Base-by-base conservation (phyloP, 2,797 vertebrate species). In the Oryzias sinensis region DNA sequence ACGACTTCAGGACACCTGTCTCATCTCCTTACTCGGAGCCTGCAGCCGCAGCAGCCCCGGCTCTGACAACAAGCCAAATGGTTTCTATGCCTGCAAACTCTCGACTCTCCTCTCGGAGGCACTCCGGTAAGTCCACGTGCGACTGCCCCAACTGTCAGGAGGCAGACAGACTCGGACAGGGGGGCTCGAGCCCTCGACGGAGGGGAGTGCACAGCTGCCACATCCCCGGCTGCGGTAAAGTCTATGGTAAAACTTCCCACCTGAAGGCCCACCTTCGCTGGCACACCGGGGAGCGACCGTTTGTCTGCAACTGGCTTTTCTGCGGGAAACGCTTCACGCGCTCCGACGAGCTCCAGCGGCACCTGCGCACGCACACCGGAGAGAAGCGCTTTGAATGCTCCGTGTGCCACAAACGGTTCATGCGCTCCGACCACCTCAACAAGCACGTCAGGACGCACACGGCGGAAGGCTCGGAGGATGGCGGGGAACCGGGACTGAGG, bases 301-400 rank as follows among this genome's bases (percentile, higher is more conserved):
- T 96, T 41, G 93, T 96, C 47, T 98, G 96, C 91, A 97, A 96
- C 79, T 97, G 95, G 92, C 92, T 96, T 14, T 95, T 96, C 74
- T 98, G 96, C n/a, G 95, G 94, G 53, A 98, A 98, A 18, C 91
- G 96, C 29, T 98, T 98, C 70, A 97, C 94, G 59, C 93, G 95
- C 75, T 96, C 95, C 0, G 95, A 97, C 77, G 95, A 97, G 87
- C 92, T 97, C 37, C 95, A 97, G 93, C 91, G 95, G 64, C 95
- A 97, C 53, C 79, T 96, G 79, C 93, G 95, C 89, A 97, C 95
- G 49, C 95, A 97, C 92, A 97, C 95, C 4, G 95, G 95, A 6
- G 95, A 97, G 89, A 97, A 97, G 79, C 88, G 95, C 40, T 97
- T 97, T 80, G 94, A 94, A 76, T 97, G 95, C 45, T 55, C 93